These are phyloP conservation scores for Myiopsitta monachus DNA, from an alignment of 2,113 vertebrate genomes.

Conservation along the genomic window DNA sequence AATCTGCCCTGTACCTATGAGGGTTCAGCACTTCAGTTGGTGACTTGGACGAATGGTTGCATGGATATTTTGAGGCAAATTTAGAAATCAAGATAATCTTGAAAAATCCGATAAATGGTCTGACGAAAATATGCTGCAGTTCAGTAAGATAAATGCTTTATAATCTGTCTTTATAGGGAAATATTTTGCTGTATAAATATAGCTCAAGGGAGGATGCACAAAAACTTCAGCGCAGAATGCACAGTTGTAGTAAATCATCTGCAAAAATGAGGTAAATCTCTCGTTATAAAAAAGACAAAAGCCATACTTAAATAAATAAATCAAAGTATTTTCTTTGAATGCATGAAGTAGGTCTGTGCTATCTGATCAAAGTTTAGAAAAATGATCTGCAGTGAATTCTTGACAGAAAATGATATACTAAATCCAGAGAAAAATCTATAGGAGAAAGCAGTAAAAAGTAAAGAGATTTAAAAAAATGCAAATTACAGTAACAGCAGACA, in stretches of 20 bases:
- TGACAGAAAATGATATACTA: not conserved
- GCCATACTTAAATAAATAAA: not conserved
- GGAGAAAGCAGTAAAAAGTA: not conserved
- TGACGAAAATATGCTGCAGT: not conserved
- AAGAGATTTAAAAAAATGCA: not conserved
- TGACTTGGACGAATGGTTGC: not conserved
- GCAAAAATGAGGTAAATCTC: not conserved
- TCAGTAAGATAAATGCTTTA: not conserved
- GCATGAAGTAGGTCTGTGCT: not conserved
- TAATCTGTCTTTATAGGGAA: not conserved
- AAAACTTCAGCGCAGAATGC: not conserved
- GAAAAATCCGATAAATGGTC: not conserved
- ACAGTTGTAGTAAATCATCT: not conserved
- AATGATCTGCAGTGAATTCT: not conserved
- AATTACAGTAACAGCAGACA: not conserved
- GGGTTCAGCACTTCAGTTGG: not conserved
- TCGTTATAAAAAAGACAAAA: not conserved
- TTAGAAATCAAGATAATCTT: not conserved
- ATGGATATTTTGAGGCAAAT: not conserved
- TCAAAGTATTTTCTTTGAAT: not conserved
- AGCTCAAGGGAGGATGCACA: not conserved
- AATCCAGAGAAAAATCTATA: not conserved
- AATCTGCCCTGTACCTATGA: not conserved
- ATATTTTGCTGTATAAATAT: not conserved
- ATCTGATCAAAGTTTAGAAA: not conserved